Conservation (phyloP, 1,140 invertebrate species). For the Papilio xuthus region DNA sequence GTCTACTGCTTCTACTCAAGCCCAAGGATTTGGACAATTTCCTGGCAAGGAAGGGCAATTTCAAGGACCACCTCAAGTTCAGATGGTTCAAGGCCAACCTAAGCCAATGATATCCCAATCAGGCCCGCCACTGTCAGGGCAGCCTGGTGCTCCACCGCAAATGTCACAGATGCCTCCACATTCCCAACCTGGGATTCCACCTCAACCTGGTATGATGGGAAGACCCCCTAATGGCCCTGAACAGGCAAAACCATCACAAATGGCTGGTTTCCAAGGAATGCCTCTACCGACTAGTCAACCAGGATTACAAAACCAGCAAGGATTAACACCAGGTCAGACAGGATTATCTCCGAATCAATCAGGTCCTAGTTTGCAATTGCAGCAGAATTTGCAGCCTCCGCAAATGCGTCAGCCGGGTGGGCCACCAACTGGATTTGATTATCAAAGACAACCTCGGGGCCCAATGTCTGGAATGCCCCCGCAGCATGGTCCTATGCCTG, state of each 20-base stretch:
- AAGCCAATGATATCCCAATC: slow-evolving; percentile 45
- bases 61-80: slow-evolving; percentile 14
- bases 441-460: slow-evolving; percentile 34
- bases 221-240: slow-evolving; percentile 32
- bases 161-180: slow-evolving; percentile 46
- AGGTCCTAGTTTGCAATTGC: slow-evolving; percentile 39
- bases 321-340: slow-evolving; percentile 42
- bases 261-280: slow-evolving; percentile 33
- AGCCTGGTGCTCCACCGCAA: slow-evolving; percentile 47
- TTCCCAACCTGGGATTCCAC: slow-evolving; percentile 48
- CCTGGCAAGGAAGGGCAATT: slow-evolving; percentile 46
- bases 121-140: slow-evolving; percentile 42
- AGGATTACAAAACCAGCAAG: slow-evolving; percentile 38
- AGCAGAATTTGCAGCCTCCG: slow-evolving; percentile 41
- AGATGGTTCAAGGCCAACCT: slow-evolving; percentile 51
- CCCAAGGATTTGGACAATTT: slow-evolving; percentile 52
- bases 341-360: slow-evolving; percentile 41
- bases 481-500: slow-evolving; percentile 44
- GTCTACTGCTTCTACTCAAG: slow-evolving; percentile 50
- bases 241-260: slow-evolving; percentile 44
- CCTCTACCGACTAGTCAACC: slow-evolving; percentile 46
- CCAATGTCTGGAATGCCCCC: slow-evolving; percentile 47
- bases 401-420: slow-evolving; percentile 42
- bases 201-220: slow-evolving; percentile 29
- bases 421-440: slow-evolving; percentile 38